phyloP scores from a whole-genome alignment of 2,797 vertebrate genomes.

The Champsocephalus esox region DNA sequence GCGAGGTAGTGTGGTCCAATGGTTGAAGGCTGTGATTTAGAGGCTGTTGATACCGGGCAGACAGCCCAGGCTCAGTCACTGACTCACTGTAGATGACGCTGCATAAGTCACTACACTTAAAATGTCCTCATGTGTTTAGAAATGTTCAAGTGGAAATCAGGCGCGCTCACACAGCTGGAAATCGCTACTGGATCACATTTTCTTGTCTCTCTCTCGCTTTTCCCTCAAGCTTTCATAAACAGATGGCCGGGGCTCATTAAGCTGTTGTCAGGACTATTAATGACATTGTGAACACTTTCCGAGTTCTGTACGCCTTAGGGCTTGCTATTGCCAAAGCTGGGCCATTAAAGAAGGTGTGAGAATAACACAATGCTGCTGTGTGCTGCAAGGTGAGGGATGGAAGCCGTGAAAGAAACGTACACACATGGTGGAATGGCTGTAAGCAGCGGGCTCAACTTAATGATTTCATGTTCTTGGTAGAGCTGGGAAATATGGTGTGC shows the following conservation, averaged over 20 bases:
- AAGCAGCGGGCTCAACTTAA: constrained; percentile 58
- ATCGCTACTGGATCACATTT: constrained; percentile 83
- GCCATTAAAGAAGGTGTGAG: constrained; percentile 81
- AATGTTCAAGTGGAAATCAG: constrained; percentile 85
- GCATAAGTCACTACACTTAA: constrained; percentile 86
- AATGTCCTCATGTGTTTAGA: constrained; percentile 85
- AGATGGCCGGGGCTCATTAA: constrained; percentile 85
- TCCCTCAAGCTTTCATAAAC: constrained; percentile 81
- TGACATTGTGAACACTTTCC: constrained; percentile 84
- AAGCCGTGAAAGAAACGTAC: constrained; percentile 66
- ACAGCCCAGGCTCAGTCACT: constrained; percentile 81
- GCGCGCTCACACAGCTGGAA: constrained; percentile 77
- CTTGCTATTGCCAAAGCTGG: constrained; percentile 66
- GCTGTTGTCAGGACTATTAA: constrained; percentile 85
- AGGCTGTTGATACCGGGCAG: constrained; percentile 86
- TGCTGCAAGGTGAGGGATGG: constrained; percentile 72
- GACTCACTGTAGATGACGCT: constrained; percentile 83
- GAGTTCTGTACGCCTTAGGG: constrained; percentile 74
- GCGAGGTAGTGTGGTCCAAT: constrained; percentile 82
- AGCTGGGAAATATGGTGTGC: constrained; percentile 37
- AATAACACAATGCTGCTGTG: constrained; percentile 78
- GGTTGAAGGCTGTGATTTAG: constrained; percentile 85
- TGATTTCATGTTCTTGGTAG: constrained; percentile 58
- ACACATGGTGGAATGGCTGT: constrained; percentile 59
- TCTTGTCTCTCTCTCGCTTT: constrained; percentile 64